Evolutionary conservation across 2,888 invertebrate genomes (phyloP).

Genomic region (Lochmaea crataegi): DNA sequence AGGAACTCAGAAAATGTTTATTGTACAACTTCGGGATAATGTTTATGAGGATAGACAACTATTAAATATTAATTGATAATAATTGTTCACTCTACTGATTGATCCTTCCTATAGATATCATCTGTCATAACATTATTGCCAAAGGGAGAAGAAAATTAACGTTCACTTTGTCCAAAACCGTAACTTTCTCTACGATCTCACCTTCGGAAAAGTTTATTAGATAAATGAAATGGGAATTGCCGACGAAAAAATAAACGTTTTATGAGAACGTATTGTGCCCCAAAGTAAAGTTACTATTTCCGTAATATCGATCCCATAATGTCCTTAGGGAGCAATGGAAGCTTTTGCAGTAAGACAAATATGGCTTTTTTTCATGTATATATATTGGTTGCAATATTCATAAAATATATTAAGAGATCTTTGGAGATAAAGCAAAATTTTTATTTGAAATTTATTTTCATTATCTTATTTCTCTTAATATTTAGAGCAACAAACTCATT

Average conservation of each 20-base stretch:
- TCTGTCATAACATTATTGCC: no score
- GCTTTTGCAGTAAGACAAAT: conserved; percentile 59
- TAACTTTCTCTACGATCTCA: conserved; percentile 20
- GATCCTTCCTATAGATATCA: no score
- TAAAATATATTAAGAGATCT: conserved; percentile 56
- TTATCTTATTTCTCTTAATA: no score
- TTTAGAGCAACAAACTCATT: no score
- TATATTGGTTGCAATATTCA: conserved; percentile 61
- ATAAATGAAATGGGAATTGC: conserved; percentile 39
- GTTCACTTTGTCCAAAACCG: conserved; percentile 26
- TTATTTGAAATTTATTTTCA: neutral
- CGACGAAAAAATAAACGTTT: conserved; percentile 49
- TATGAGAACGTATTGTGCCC: conserved; percentile 51
- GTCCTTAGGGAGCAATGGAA: conserved; percentile 59
- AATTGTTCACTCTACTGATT: no score
- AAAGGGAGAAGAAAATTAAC: no score
- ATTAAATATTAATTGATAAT: no score
- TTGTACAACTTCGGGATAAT: no score
- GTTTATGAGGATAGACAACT: no score
- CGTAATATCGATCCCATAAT: conserved; percentile 58
- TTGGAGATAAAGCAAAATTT: conserved; percentile 9
- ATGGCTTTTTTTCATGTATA: conserved; percentile 62
- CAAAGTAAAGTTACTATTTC: conserved; percentile 56
- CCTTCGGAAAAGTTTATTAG: conserved; percentile 33
- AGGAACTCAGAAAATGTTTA: no score